Evolutionary conservation across 1,140 invertebrate genomes (phyloP).

Genomic region (Leptinotarsa defecta): DNA sequence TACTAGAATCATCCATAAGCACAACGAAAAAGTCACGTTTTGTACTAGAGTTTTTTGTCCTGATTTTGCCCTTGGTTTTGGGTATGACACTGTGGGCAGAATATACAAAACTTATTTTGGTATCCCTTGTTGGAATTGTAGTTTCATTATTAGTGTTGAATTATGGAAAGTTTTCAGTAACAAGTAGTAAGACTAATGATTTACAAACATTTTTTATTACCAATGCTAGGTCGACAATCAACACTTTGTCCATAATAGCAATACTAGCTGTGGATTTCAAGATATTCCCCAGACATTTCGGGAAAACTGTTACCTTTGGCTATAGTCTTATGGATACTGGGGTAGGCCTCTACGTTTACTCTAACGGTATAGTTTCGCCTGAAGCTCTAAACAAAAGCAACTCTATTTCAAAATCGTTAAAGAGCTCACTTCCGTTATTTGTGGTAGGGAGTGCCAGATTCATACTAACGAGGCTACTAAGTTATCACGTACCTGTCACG

Average conservation of each 20-base stretch:
- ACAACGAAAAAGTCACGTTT: constrained; percentile 26
- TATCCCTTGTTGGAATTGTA: constrained; percentile 1
- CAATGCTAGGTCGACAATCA: constrained; percentile 71
- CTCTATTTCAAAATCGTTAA: constrained; percentile 53
- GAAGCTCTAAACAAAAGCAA: constrained; percentile 55
- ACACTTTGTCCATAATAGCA: constrained; percentile 76
- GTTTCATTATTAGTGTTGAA: background rate
- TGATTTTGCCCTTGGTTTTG: constrained; percentile 42
- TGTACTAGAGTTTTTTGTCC: constrained; percentile 39
- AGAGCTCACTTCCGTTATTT: constrained; percentile 62
- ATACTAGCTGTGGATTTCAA: constrained; percentile 94
- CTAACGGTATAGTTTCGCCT: constrained; percentile 80
- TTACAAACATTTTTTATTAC: constrained; percentile 64
- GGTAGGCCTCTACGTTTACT: constrained; percentile 86
- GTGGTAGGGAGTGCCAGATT: constrained; percentile 74
- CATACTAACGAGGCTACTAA: constrained; percentile 65
- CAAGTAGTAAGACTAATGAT: constrained; percentile 43
- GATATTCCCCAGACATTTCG: constrained; percentile 80
- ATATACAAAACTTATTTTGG: constrained; percentile 27
- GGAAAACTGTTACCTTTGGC: constrained; percentile 86
- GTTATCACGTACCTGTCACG: constrained; percentile 84
- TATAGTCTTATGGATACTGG: constrained; percentile 94
- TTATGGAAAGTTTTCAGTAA: constrained; percentile 13
- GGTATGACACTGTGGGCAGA: constrained; percentile 43
- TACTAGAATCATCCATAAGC: constrained; percentile 32